phyloP scores from a whole-genome alignment of 2,888 invertebrate genomes.

The Zele albiditarsus region DNA sequence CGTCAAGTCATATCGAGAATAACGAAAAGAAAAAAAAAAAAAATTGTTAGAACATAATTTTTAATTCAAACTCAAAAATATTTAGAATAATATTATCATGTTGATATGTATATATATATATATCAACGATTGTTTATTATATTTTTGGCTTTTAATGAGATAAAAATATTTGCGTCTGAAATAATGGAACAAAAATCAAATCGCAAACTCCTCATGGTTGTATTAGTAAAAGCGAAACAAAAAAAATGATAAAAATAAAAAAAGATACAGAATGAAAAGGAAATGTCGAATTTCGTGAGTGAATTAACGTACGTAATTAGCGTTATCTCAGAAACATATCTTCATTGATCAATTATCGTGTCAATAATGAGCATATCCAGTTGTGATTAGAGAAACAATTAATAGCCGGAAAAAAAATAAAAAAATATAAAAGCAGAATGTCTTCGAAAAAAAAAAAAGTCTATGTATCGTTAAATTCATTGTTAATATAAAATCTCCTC shows the following conservation, averaged over 20 bases:
- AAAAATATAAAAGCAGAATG: conserved; percentile 3
- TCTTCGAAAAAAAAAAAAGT: background rate
- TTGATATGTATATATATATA: background rate
- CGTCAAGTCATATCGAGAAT: background rate
- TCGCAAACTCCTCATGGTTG: conserved; percentile 67
- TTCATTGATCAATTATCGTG: conserved; percentile 11
- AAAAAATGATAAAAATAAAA: background rate
- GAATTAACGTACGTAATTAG: conserved; percentile 31
- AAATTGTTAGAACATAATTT: background rate
- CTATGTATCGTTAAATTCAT: conserved; percentile 6
- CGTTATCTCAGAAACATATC: conserved; percentile 25
- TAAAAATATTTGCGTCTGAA: conserved; percentile 26
- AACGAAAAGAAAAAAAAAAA: background rate
- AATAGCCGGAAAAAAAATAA: no score
- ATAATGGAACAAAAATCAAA: conserved; percentile 41
- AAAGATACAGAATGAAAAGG: background rate
- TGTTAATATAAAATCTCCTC: conserved; percentile 3
- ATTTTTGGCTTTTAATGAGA: conserved; percentile 21
- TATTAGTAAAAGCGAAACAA: conserved; percentile 54
- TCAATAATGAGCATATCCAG: background rate
- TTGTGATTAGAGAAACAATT: background rate
- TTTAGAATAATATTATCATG: background rate
- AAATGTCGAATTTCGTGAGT: conserved; percentile 11
- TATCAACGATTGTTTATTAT: background rate
- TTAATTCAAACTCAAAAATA: background rate